Evolutionary conservation across 2,113 vertebrate species (phyloP).

Genomic region (Glareola pratincola): DNA sequence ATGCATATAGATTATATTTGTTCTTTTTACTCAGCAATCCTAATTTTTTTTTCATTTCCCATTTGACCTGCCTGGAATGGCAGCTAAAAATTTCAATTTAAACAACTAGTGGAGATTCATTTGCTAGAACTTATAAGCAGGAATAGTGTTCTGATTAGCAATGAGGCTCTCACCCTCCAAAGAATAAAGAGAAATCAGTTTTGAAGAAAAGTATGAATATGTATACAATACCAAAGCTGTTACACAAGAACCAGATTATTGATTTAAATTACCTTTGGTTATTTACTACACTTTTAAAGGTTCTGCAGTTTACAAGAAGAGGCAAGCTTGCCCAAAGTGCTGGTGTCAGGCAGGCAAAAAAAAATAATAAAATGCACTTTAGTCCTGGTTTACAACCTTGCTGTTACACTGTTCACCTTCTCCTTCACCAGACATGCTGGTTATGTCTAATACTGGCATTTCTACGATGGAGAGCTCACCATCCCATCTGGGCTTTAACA

Average conservation of each 20-base stretch:
- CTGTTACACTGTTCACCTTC: background rate
- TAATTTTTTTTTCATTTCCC: slow-evolving; percentile 24
- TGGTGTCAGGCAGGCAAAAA: background rate
- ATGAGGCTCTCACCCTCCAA: slow-evolving; percentile 55
- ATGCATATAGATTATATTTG: background rate
- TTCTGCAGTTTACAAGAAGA: background rate
- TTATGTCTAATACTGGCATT: background rate
- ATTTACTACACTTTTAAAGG: slow-evolving; percentile 16
- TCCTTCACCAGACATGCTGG: background rate
- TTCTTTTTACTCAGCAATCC: background rate
- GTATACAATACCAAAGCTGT: slow-evolving; percentile 12
- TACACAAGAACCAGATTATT: slow-evolving; percentile 40
- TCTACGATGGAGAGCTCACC: background rate
- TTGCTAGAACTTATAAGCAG: slow-evolving; percentile 34
- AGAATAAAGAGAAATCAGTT: slow-evolving; percentile 51
- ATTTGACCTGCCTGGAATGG: slow-evolving; percentile 30
- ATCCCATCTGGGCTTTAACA: background rate
- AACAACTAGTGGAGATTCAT: slow-evolving; percentile 57
- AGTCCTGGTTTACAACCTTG: background rate
- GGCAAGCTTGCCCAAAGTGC: background rate
- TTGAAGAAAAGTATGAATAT: slow-evolving; percentile 59
- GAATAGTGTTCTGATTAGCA: slow-evolving; percentile 61
- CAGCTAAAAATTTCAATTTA: slow-evolving; percentile 43
- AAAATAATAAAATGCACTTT: background rate
- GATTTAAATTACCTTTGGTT: slow-evolving; percentile 34